phyloP scores from a whole-genome alignment of 2,113 vertebrate species.

The Gallinago undulata region DNA sequence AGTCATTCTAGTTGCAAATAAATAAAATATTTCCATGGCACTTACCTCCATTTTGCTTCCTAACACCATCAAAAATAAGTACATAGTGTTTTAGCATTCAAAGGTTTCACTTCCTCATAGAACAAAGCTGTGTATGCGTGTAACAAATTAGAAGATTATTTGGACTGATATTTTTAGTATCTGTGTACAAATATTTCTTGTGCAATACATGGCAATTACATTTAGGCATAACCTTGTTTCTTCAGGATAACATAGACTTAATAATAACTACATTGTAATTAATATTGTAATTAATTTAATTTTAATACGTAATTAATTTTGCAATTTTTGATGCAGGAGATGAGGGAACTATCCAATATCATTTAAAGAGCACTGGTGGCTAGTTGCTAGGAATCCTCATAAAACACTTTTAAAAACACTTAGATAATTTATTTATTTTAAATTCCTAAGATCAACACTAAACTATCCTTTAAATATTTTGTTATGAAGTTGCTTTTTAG shows the following conservation, averaged over 20 bases:
- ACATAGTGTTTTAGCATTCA: background rate
- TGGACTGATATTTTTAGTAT: background rate
- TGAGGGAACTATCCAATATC: background rate
- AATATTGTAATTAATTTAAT: background rate
- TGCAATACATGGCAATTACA: background rate
- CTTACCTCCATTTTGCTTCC: background rate
- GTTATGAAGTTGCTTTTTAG: background rate
- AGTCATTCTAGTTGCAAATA: background rate
- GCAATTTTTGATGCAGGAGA: background rate
- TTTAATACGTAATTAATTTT: background rate
- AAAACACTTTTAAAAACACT: background rate
- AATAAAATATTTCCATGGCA: background rate
- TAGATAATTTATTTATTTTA: background rate
- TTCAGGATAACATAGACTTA: background rate
- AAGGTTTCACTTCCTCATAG: background rate
- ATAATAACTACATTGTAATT: conserved; percentile 1
- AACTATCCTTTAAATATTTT: background rate
- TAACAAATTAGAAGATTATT: background rate
- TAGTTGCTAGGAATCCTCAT: background rate
- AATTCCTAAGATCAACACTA: background rate
- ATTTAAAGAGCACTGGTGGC: background rate
- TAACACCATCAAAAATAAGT: background rate
- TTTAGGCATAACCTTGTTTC: background rate
- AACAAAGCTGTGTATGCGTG: background rate
- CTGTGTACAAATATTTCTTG: background rate